Evolutionary conservation across 1,140 invertebrate genomes (phyloP), one percentile per base, ranked within the genome.

Genomic region (Zaprionus kolodkinae): DNA sequence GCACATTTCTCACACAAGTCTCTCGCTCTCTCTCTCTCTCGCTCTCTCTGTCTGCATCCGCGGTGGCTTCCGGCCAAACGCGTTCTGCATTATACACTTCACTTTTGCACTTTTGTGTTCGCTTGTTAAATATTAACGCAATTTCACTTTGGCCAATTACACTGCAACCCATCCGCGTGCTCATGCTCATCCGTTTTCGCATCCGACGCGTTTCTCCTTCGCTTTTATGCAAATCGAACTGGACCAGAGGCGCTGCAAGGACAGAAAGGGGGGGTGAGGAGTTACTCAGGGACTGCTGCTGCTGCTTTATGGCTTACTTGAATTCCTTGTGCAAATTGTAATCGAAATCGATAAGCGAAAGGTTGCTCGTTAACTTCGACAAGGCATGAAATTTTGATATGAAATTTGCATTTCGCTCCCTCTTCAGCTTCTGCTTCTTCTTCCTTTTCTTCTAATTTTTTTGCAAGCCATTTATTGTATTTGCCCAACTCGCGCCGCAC

Each of bases 111-210:
- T 81, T 79, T 81, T 59, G 67, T 59, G 67, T 77, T 79, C 56
- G 62, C 81, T 89, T 81, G 78, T 89, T 85, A 89, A 89, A 89
- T 89, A 89, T 89, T 89, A 89, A 89, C 81, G 85, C 86, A 90
- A 88, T 88, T 88, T 76, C 81, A 85, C 85, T 88, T 79, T 73
- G 78, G 71, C 85, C 85, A 89, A 89, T 89, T 89, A 85, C 81
- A 85, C 77, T 89, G 85, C 85, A 88, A 72, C 70, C 76, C 81
- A 79, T 76, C 67, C 70, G 67, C 65, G 65, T 48, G 25, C 76
- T 9, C 45, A 65, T 52, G 21, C 50, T 27, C 69, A 57, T 15
- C 40, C 60, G 54, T 43, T 45, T 45, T 10, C 52, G 13, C 21
- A 61, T 70, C 25, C 48, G 21, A 48, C 71, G 50, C 67, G 36